A percentile compares a stretch with the other conserved stretches of the same genome.
Conservation (phyloP, 2,113 vertebrate genomes). For the Oplegnathus fasciatus region DNA sequence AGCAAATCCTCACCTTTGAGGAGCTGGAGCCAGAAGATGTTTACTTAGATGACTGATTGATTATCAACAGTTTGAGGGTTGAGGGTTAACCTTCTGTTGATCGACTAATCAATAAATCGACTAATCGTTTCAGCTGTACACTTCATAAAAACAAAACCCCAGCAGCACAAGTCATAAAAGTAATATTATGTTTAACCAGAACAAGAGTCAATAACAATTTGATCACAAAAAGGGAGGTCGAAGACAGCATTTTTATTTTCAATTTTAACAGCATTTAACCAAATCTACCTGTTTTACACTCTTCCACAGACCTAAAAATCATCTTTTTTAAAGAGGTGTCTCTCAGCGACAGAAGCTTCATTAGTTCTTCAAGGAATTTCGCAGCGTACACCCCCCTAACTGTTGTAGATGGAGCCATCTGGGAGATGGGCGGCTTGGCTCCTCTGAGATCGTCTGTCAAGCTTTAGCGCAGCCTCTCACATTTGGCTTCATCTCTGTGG, state of each 20-base stretch:
- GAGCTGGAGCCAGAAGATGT: background rate
- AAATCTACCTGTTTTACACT: background rate
- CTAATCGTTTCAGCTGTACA: background rate
- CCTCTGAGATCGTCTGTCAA: constrained; percentile 61
- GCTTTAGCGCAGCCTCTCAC: constrained; percentile 51
- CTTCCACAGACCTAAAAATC: constrained; percentile 6
- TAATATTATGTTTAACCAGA: background rate
- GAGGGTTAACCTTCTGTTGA: background rate
- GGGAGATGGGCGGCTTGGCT: constrained; percentile 75
- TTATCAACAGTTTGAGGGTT: background rate
- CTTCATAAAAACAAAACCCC: background rate
- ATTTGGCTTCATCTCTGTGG: constrained; percentile 61
- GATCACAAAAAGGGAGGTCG: background rate
- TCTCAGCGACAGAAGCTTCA: constrained; percentile 47
- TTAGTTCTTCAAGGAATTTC: constrained; percentile 50
- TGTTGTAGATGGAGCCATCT: constrained; percentile 72
- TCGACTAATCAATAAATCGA: background rate
- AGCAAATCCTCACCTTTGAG: background rate
- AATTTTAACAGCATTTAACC: background rate
- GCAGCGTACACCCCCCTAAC: constrained; percentile 42
- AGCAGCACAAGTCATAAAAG: background rate
- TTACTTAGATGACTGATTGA: background rate
- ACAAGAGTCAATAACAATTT: background rate
- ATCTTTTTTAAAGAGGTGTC: constrained; percentile 34
- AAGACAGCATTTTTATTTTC: background rate